Evolutionary conservation across 2,888 invertebrate genomes (phyloP).

Genomic region (Aphodius sticticus): DNA sequence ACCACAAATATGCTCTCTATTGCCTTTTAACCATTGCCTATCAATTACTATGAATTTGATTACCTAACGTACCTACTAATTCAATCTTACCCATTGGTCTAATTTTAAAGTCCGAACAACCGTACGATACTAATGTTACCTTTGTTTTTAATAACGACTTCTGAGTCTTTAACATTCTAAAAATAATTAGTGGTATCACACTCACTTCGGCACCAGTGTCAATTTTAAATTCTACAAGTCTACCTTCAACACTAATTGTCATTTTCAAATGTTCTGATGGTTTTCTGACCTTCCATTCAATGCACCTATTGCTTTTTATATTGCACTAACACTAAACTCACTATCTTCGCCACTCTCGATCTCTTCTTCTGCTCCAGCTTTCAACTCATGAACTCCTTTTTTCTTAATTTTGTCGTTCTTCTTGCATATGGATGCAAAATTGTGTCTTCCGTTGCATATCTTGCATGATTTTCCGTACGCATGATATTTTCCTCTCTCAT

Average conservation of each 20-base stretch:
- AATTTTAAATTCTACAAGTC: not conserved
- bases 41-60: too few species aligned
- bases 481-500: not conserved
- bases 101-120: not conserved
- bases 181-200: not conserved
- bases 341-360: not conserved
- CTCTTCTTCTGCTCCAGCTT: not conserved
- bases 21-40: too few species aligned
- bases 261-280: not conserved
- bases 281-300: not conserved
- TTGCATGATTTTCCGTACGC: constrained; percentile 5
- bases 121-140: not conserved
- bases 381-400: not conserved
- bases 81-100: not conserved
- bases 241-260: not conserved
- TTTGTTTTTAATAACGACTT: not conserved
- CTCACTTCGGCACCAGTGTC: not conserved
- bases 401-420: constrained; percentile 6
- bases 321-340: not conserved
- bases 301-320: not conserved
- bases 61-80: not conserved
- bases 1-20: too few species aligned
- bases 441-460: not conserved
- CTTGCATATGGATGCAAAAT: constrained; percentile 12
- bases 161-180: not conserved